phyloP scores from a whole-genome alignment of 30 jellyfish, hydroid and myxozoan genomes.

The Sanderia malayensis region DNA sequence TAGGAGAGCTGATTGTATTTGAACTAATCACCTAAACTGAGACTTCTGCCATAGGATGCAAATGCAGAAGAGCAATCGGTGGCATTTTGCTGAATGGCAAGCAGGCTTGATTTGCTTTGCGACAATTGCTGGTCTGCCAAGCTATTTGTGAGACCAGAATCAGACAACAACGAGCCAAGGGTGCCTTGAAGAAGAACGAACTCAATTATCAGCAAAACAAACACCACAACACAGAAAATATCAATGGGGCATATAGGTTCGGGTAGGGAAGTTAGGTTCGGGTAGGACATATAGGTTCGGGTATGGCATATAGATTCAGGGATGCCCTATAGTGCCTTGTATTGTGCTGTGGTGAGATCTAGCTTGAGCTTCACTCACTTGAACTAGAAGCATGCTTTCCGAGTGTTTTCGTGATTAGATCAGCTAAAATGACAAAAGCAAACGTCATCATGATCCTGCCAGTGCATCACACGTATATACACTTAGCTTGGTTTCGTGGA shows the following conservation, averaged over 20 bases:
- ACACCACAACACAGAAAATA: too few relatives aligned
- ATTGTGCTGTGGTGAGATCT: too few relatives aligned
- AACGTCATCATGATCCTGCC: too few relatives aligned
- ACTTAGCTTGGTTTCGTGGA: too few relatives aligned
- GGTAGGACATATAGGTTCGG: too few relatives aligned
- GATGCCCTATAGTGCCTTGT: too few relatives aligned
- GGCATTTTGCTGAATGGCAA: constrained; percentile 56
- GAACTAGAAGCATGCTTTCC: constrained; percentile 30
- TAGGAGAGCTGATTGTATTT: too few relatives aligned
- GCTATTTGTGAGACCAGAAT: constrained; percentile 35
- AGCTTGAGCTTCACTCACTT: neutral
- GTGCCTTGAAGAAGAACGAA: constrained; percentile 27
- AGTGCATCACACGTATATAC: too few relatives aligned
- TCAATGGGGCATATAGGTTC: too few relatives aligned
- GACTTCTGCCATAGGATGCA: constrained; percentile 82
- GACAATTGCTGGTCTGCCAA: constrained; percentile 40
- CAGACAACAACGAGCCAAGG: constrained; percentile 45
- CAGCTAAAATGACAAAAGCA: constrained; percentile 3
- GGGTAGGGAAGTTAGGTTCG: too few relatives aligned
- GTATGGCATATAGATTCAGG: too few relatives aligned
- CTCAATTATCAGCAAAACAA: too few relatives aligned
- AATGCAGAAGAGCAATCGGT: constrained; percentile 72
- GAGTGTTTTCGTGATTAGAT: constrained; percentile 17
- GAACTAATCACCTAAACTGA: constrained; percentile 88
- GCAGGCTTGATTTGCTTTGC: constrained; percentile 44